These are phyloP conservation scores for Amblyopsis hoosieri DNA, from an alignment of 2,797 vertebrate genomes.

Conservation along the genomic window DNA sequence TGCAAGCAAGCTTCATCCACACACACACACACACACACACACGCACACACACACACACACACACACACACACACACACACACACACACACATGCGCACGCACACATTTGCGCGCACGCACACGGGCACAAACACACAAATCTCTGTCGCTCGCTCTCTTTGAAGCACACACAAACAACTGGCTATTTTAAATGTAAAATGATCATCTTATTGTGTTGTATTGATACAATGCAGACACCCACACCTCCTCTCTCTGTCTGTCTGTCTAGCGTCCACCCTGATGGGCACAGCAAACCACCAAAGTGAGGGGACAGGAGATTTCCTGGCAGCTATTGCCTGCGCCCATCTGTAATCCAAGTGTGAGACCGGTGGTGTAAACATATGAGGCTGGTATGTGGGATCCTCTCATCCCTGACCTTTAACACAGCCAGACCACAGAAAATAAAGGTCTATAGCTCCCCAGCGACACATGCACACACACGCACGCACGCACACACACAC, in stretches of 20 bases:
- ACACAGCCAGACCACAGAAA: slow-evolving; percentile 60
- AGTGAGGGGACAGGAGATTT: slow-evolving; percentile 53
- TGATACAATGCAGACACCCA: slow-evolving; percentile 47
- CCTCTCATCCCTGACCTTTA: slow-evolving; percentile 71
- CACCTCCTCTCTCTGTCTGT: slow-evolving; percentile 9
- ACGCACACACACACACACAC: slow-evolving; percentile 32
- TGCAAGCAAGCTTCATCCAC: too few species aligned
- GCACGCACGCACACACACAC: not conserved
- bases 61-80: slow-evolving; percentile 40
- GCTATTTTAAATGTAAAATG: slow-evolving; percentile 48
- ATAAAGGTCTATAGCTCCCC: slow-evolving; percentile 69
- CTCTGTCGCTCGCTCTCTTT: slow-evolving; percentile 28
- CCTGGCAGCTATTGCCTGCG: slow-evolving; percentile 54
- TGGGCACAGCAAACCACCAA: slow-evolving; percentile 53
- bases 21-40: slow-evolving; percentile 14
- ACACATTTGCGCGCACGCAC: slow-evolving; percentile 20
- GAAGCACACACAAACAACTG: slow-evolving; percentile 11
- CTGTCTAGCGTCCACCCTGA: slow-evolving; percentile 7
- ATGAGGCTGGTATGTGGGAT: slow-evolving; percentile 55
- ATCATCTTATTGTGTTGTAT: slow-evolving; percentile 49
- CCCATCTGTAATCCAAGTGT: slow-evolving; percentile 52
- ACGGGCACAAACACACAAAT: slow-evolving; percentile 50
- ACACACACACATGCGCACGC: slow-evolving; percentile 28
- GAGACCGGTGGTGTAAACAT: slow-evolving; percentile 49
- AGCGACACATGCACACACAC: slow-evolving; percentile 30